Conservation (phyloP, 2,113 vertebrate genomes). For the Phoenicopterus ruber region DNA sequence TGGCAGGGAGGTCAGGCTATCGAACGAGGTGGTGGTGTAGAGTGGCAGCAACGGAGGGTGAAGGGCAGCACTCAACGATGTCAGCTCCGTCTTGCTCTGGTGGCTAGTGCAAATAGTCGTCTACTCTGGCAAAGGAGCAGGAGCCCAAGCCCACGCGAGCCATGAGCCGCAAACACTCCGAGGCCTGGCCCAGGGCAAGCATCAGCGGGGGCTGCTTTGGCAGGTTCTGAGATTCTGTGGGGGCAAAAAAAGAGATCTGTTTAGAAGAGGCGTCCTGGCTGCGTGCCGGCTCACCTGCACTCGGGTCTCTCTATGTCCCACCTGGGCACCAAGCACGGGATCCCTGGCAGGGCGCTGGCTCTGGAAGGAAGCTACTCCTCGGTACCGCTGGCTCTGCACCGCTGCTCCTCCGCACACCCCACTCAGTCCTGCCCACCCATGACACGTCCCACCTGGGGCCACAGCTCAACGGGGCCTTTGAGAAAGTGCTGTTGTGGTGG, state of each 20-base stretch:
- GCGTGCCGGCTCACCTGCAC: fast-evolving
- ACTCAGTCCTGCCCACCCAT: not conserved
- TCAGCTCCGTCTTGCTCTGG: constrained; percentile 26
- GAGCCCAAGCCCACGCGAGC: constrained; percentile 92
- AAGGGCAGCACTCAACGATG: constrained; percentile 51
- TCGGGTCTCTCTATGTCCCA: not conserved
- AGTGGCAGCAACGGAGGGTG: constrained; percentile 48
- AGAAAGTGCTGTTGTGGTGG: not conserved
- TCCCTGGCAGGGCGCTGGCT: not conserved
- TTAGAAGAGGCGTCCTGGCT: not conserved
- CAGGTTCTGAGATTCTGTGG: constrained; percentile 95
- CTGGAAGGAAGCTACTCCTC: not conserved
- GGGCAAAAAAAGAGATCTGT: not conserved
- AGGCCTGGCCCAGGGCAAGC: constrained; percentile 95
- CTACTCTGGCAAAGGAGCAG: constrained; percentile 98
- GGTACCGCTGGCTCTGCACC: not conserved
- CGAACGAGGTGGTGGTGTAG: constrained; percentile 15
- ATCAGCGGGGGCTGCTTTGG: constrained; percentile 97
- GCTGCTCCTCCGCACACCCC: not conserved
- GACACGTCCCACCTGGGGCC: not conserved
- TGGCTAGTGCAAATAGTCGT: constrained; percentile 98
- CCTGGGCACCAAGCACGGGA: not conserved
- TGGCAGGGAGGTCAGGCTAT: constrained; percentile 31
- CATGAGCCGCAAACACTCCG: constrained; percentile 97
- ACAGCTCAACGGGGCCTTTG: not conserved